A percentile compares a stretch with the other conserved stretches of the same genome.
These are phyloP conservation scores for Cydia amplana DNA, from an alignment of 1,140 invertebrate species.

Conservation along the genomic window DNA sequence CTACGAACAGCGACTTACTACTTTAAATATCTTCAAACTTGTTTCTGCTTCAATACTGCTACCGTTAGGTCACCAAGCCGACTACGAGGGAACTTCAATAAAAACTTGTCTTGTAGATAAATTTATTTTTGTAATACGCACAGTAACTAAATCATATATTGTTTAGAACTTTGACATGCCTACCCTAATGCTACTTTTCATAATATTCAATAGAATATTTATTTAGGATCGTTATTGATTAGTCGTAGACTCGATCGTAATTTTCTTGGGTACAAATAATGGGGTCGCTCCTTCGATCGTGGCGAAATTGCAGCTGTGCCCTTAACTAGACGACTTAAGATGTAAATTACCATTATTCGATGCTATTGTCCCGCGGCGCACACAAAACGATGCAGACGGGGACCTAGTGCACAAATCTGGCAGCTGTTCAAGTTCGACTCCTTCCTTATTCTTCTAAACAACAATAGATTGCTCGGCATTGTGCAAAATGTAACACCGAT, in stretches of 20 bases:
- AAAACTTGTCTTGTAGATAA: slow-evolving; percentile 18
- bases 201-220: slow-evolving; percentile 30
- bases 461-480: slow-evolving; percentile 64
- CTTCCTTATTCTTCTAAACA: slow-evolving; percentile 71
- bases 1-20: slow-evolving; percentile 46
- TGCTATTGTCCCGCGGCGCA: slow-evolving; percentile 59
- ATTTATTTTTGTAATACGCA: background rate
- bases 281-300: slow-evolving; percentile 41
- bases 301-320: slow-evolving; percentile 71
- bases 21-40: slow-evolving; percentile 43
- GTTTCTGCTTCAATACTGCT: slow-evolving; percentile 59
- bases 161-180: background rate
- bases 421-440: slow-evolving; percentile 65
- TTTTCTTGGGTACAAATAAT: slow-evolving; percentile 42
- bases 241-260: slow-evolving; percentile 40
- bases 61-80: slow-evolving; percentile 44
- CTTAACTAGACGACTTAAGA: slow-evolving; percentile 73
- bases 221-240: slow-evolving; percentile 46
- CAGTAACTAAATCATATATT: background rate
- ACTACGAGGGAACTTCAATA: slow-evolving; percentile 23
- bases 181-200: background rate
- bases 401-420: slow-evolving; percentile 73
- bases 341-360: slow-evolving; percentile 77
- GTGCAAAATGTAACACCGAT: slow-evolving; percentile 72
- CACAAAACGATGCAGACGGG: slow-evolving; percentile 74